Base-by-base conservation (phyloP, 2,888 invertebrate species). In the Rhamnusium bicolor region DNA sequence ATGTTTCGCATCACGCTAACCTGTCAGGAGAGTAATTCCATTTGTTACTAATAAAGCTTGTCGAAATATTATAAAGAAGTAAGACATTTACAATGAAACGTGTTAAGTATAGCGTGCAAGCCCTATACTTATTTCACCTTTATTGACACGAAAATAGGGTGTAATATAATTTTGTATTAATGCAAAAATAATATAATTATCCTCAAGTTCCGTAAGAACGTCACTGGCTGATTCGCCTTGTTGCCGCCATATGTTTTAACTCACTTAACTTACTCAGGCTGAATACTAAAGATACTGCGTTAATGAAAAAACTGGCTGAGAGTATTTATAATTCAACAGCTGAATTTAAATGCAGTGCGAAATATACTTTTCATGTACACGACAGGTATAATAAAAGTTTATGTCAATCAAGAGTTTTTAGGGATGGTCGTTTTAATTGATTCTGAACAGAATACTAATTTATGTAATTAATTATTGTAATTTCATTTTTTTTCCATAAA, bases 281-380 rank as follows among this genome's bases (percentile, higher is more conserved):
- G 65, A 53, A 65, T 53, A 54, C 65, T 65, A 65, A 65, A 65
- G 51, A 65, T 14, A 32, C 49, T 6, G 12, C 53, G 51, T 53
- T 32, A 29, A 29, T 49, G 27, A 54, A 65, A 65, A 53, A 65
- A 65, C 53, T 65, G 32, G 21, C 32, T 19, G 32, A 8, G 65
- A 29, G 65, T 40, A 65, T 53, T 65, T 65, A 63, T 53, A 65
- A 78, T 77, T 77, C 79, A 76, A 77, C 66, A 73, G 75, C 76
- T 72, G 72, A 70, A 66, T 69, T 74, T 72, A 76, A 76, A 77
- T 72, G 76, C 71, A 74, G 77, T 72, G 75, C 74, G 75, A 80
- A 76, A 71, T 75, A 54, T 75, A 76, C 71, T 77, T 79, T 76
- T 79, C 79, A 78, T 75, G 77, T 74, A 71, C 74, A 75, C 76